Percentiles rank a stretch among this genome's conserved stretches.
Evolutionary conservation across 2,797 vertebrate genomes (phyloP).

Genomic region (Chlorospingus semifuscus): DNA sequence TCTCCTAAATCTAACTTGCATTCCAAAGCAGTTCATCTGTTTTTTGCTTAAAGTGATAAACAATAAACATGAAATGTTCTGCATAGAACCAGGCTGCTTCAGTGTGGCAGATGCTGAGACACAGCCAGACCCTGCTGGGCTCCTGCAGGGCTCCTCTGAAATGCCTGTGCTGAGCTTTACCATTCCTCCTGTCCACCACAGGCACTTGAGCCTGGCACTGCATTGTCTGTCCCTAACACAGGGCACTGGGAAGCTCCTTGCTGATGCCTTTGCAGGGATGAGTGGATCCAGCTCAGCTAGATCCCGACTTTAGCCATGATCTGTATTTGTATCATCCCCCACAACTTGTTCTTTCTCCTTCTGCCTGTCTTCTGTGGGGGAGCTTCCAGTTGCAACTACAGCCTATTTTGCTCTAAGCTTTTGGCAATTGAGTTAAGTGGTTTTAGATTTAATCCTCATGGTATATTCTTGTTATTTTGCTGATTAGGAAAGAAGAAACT

Average conservation of each 20-base stretch:
- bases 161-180: background rate
- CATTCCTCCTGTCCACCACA: background rate
- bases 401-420: background rate
- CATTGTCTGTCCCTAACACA: rapidly evolving
- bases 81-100: background rate
- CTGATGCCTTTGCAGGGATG: background rate
- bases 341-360: background rate
- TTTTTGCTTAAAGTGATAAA: background rate
- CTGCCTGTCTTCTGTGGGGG: background rate
- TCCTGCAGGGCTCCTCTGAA: background rate
- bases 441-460: background rate
- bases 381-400: background rate
- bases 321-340: background rate
- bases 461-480: background rate
- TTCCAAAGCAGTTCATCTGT: background rate
- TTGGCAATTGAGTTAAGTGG: background rate
- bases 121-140: background rate
- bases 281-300: background rate
- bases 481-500: conserved; percentile 10
- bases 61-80: background rate
- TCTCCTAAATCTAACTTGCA: background rate
- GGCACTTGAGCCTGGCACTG: background rate
- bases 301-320: background rate
- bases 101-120: background rate
- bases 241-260: background rate